Percentiles rank a stretch among this genome's conserved stretches.
Conservation (phyloP, 1,140 invertebrate species). For the Rhopalosiphum padi region DNA sequence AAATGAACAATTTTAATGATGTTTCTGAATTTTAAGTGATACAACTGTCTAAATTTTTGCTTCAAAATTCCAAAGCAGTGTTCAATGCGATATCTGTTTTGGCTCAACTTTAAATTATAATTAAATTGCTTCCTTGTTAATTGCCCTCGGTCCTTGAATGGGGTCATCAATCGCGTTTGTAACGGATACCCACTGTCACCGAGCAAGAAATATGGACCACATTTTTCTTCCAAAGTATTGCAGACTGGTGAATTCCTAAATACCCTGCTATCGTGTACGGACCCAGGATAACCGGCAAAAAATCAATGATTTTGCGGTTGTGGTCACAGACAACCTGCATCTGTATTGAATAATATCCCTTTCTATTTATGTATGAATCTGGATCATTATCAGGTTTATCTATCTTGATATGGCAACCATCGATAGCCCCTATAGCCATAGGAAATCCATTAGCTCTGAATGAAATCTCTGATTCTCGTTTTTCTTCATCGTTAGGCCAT, state of each 20-base stretch:
- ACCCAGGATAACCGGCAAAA: conserved; percentile 60
- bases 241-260: conserved; percentile 51
- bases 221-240: conserved; percentile 37
- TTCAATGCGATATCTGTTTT: conserved; percentile 9
- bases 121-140: background rate
- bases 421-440: conserved; percentile 61
- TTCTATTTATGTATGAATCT: conserved; percentile 60
- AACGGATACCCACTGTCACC: conserved; percentile 38
- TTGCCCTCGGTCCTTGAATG: conserved; percentile 46
- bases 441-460: conserved; percentile 15
- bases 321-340: conserved; percentile 59
- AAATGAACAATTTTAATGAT: conserved; percentile 15
- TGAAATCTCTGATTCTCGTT: background rate
- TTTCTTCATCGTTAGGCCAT: background rate
- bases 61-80: conserved; percentile 42
- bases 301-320: conserved; percentile 58
- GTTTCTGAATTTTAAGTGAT: conserved; percentile 22
- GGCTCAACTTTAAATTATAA: conserved; percentile 48
- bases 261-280: conserved; percentile 58
- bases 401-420: conserved; percentile 61
- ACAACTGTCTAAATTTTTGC: conserved; percentile 40
- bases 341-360: conserved; percentile 60
- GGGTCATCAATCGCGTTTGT: conserved; percentile 26
- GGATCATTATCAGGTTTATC: conserved; percentile 60
- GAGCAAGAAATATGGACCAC: conserved; percentile 52